phyloP scores from a whole-genome alignment of 2,888 invertebrate genomes.

The Drosophila leonis region DNA sequence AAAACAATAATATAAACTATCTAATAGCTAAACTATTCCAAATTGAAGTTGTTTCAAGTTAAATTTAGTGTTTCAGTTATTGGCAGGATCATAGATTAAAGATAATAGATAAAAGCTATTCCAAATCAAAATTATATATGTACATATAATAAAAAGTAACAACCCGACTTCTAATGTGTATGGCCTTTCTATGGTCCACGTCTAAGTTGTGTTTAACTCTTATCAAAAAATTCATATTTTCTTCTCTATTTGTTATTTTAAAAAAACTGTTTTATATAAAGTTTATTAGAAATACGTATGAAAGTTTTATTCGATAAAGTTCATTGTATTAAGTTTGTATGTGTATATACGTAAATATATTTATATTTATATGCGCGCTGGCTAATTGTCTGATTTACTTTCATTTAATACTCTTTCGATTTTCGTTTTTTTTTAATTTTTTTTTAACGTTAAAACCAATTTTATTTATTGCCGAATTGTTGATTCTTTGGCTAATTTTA shows the following conservation, averaged over 20 bases:
- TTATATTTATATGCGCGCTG: conserved; percentile 34
- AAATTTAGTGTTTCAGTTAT: neutral
- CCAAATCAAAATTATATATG: no score
- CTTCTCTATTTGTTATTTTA: neutral
- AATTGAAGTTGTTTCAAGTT: neutral
- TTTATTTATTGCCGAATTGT: conserved; percentile 56
- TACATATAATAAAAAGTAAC: no score
- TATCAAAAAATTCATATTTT: neutral
- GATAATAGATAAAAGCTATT: no score
- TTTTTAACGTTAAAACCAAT: conserved; percentile 65
- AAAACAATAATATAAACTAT: neutral
- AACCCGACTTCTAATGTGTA: no score
- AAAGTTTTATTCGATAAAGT: conserved; percentile 81
- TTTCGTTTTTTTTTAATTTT: conserved; percentile 5
- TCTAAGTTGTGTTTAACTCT: neutral
- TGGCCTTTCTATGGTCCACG: no score
- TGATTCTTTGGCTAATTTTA: conserved; percentile 77
- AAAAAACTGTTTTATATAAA: conserved; percentile 5
- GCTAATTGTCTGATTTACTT: conserved; percentile 32
- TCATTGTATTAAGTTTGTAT: conserved; percentile 71
- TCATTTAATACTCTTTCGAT: conserved; percentile 35
- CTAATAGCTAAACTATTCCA: neutral
- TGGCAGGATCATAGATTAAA: no score
- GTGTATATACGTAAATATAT: conserved; percentile 28
- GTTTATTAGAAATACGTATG: conserved; percentile 80